Conservation (phyloP, 2,797 vertebrate species). For the Leuciscus waleckii region DNA sequence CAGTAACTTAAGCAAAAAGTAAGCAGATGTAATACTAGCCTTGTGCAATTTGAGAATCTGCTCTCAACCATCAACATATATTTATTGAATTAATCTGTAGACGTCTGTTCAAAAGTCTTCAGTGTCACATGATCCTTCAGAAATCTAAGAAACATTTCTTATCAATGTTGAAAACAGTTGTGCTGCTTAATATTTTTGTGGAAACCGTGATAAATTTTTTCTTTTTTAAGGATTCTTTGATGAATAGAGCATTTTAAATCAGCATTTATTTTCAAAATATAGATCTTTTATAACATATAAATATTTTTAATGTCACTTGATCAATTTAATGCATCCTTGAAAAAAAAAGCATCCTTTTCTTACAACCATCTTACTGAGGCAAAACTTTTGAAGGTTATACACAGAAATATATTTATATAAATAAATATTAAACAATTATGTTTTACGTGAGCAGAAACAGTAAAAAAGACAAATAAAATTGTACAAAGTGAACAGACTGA, state of each 20-base stretch:
- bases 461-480: background rate
- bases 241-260: background rate
- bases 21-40: background rate
- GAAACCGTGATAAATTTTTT: background rate
- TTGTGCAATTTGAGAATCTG: background rate
- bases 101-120: background rate
- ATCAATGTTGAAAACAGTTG: background rate
- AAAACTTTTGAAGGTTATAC: background rate
- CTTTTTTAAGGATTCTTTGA: background rate
- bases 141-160: constrained; percentile 1
- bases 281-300: background rate
- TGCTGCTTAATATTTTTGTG: background rate
- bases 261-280: background rate
- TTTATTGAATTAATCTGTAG: background rate
- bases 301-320: background rate
- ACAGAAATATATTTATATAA: background rate
- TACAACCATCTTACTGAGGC: background rate
- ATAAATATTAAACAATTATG: background rate
- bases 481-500: background rate
- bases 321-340: background rate
- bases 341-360: too few relatives aligned
- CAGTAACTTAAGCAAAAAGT: background rate
- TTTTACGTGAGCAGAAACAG: background rate
- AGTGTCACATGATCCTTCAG: background rate
- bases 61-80: background rate